phyloP scores from a whole-genome alignment of 2,888 invertebrate species.

The Coleophora flavipennella region DNA sequence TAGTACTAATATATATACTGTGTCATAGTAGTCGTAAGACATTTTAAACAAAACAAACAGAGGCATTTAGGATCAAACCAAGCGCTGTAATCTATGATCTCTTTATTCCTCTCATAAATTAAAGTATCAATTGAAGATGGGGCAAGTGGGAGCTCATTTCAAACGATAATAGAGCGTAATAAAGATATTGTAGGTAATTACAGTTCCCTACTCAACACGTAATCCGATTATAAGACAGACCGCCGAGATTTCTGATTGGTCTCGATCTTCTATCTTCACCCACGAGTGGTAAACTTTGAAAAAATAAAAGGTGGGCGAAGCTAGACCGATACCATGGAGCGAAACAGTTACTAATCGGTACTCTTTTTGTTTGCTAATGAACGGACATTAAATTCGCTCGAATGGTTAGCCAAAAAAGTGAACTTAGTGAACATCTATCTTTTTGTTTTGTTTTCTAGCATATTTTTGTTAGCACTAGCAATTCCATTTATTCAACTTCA shows the following conservation, averaged over 20 bases:
- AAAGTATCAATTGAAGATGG: background rate
- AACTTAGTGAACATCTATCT: too few species aligned
- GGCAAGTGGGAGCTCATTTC: background rate
- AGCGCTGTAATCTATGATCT: too few species aligned
- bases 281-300: slow-evolving; percentile 11
- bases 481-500: too few species aligned
- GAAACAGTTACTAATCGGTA: slow-evolving; percentile 12
- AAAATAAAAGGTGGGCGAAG: slow-evolving; percentile 12
- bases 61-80: too few species aligned
- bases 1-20: too few species aligned
- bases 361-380: background rate
- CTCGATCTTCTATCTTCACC: slow-evolving; percentile 10
- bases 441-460: too few species aligned
- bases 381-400: background rate
- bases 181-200: slow-evolving; percentile 1
- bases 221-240: slow-evolving; percentile 2
- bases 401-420: background rate
- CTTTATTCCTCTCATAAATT: background rate
- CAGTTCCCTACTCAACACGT: background rate
- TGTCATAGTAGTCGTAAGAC: too few species aligned
- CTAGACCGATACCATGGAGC: slow-evolving; percentile 13
- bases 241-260: too few species aligned
- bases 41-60: too few species aligned
- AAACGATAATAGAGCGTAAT: slow-evolving; percentile 2
- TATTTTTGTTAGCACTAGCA: too few species aligned